phyloP scores from a whole-genome alignment of 2,888 invertebrate species.

The Drosophila quasianomalipes region DNA sequence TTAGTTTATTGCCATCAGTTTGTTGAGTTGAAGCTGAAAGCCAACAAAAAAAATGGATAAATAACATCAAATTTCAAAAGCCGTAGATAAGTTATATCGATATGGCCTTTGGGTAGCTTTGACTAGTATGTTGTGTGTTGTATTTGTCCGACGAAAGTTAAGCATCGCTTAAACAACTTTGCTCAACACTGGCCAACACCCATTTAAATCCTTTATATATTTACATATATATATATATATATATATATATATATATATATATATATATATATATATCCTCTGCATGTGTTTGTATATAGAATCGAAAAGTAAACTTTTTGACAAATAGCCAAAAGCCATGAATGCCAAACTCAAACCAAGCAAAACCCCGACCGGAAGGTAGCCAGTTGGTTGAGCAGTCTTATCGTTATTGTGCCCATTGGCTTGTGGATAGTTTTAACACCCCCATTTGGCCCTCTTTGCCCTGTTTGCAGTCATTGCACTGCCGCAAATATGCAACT shows the following conservation, averaged over 20 bases:
- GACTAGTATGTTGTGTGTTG: not conserved
- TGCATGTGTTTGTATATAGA: constrained; percentile 15
- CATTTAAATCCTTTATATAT: constrained; percentile 40
- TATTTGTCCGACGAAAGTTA: constrained; percentile 19
- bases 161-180: constrained; percentile 42
- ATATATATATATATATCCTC: constrained; percentile 18
- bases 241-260: constrained; percentile 26
- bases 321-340: constrained; percentile 76
- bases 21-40: constrained; percentile 6
- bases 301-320: constrained; percentile 63
- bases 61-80: constrained; percentile 5
- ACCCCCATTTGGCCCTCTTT: constrained; percentile 17
- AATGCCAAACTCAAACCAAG: constrained; percentile 38
- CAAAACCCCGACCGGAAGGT: constrained; percentile 56
- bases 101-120: constrained; percentile 7
- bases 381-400: constrained; percentile 53
- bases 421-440: constrained; percentile 49
- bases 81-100: constrained; percentile 8
- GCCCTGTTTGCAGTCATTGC: constrained; percentile 67
- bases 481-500: constrained; percentile 41
- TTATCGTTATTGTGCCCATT: constrained; percentile 64
- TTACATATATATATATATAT: constrained; percentile 18
- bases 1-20: constrained; percentile 28
- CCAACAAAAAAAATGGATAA: constrained; percentile 1
- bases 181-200: constrained; percentile 68